These are phyloP conservation scores for Drosophila pseudoobscura DNA, from an alignment of 1,140 invertebrate genomes.

Conservation along the genomic window DNA sequence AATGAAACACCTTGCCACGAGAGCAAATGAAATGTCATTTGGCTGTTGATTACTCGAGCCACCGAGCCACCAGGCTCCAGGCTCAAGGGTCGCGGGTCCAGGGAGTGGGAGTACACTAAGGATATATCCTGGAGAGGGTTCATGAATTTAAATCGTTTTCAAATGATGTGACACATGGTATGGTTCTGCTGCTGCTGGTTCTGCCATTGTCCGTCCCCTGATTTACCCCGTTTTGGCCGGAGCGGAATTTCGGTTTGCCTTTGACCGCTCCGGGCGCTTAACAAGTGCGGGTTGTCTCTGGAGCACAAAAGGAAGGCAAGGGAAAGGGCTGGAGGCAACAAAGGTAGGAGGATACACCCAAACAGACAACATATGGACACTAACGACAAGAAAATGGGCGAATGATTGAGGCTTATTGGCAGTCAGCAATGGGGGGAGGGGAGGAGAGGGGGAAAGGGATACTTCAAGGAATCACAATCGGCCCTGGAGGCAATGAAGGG, in stretches of 20 bases:
- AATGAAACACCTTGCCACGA: slow-evolving; percentile 41
- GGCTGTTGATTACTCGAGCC: slow-evolving; percentile 10
- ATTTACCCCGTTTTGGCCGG: slow-evolving; percentile 9
- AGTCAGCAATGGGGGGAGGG: not conserved
- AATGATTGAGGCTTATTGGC: slow-evolving; percentile 24
- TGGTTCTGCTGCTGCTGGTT: slow-evolving; percentile 14
- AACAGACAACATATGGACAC: slow-evolving; percentile 35
- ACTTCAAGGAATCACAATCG: slow-evolving; percentile 20
- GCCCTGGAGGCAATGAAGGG: not conserved
- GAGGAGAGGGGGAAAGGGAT: not conserved
- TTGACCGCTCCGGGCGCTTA: slow-evolving; percentile 42
- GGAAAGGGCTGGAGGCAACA: not conserved
- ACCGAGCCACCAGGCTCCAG: too few species aligned
- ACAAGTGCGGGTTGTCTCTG: slow-evolving; percentile 35
- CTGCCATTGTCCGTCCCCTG: slow-evolving; percentile 1
- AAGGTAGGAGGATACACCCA: slow-evolving; percentile 7
- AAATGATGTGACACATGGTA: slow-evolving; percentile 37
- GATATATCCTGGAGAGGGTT: slow-evolving; percentile 4
- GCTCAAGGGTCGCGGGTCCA: not conserved
- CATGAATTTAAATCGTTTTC: slow-evolving; percentile 49
- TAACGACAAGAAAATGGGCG: slow-evolving; percentile 33
- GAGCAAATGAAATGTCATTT: slow-evolving; percentile 48
- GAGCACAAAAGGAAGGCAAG: not conserved
- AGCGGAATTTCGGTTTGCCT: slow-evolving; percentile 12
- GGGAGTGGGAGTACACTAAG: not conserved